Evolutionary conservation across 2,797 vertebrate genomes (phyloP).

Genomic region (Catharus ustulatus): DNA sequence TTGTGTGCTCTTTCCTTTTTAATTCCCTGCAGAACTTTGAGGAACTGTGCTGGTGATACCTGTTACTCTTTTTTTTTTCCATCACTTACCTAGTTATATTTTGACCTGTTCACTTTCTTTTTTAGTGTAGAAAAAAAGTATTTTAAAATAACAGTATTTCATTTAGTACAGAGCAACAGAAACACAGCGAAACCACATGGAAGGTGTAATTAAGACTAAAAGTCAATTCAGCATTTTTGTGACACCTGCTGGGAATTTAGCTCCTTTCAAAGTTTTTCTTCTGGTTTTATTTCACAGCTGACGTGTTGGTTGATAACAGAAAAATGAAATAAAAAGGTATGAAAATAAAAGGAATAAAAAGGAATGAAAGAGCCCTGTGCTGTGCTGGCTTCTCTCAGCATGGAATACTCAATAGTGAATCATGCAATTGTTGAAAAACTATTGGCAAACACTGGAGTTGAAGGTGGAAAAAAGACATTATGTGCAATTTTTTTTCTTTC

Average conservation of each 20-base stretch:
- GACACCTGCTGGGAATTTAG: neutral
- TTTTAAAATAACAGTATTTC: neutral
- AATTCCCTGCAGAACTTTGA: neutral
- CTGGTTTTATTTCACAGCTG: neutral
- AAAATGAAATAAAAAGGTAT: neutral
- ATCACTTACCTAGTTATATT: neutral
- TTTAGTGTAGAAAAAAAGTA: neutral
- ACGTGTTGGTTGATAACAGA: neutral
- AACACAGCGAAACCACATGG: neutral
- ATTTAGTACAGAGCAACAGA: neutral
- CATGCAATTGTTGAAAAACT: conserved; percentile 10
- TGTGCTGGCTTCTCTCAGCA: neutral
- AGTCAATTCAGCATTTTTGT: neutral
- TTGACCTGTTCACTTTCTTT: neutral
- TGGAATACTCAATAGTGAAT: conserved; percentile 6
- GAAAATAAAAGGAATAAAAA: neutral
- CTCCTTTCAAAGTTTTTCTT: neutral
- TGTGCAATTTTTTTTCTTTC: neutral
- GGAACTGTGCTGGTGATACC: neutral
- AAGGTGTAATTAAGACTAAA: neutral
- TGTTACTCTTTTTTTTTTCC: neutral
- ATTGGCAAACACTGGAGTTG: neutral
- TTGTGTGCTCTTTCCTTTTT: neutral
- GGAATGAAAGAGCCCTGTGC: neutral
- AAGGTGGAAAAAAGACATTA: neutral